Evolutionary conservation across 2,888 invertebrate species (phyloP).

Genomic region (Caenorhabditis sulstoni): DNA sequence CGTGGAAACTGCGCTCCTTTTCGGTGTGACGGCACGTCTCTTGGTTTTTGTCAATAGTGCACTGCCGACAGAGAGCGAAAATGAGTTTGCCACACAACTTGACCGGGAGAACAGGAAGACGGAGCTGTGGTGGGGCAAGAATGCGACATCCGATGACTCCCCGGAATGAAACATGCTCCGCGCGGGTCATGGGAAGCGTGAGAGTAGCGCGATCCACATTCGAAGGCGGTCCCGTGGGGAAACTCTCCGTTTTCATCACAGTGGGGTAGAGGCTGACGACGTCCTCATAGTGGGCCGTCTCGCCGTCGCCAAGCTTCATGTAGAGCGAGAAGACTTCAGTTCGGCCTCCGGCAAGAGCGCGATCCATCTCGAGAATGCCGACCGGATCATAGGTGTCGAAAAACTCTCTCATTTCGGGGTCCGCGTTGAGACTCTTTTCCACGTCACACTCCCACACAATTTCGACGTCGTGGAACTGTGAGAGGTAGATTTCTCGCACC

Average conservation of each 20-base stretch:
- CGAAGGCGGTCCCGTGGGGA: too few species aligned
- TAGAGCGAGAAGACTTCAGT: slow-evolving; percentile 14
- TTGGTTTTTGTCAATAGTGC: background rate
- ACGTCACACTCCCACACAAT: slow-evolving; percentile 19
- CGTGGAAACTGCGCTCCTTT: background rate
- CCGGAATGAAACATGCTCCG: background rate
- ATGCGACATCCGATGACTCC: slow-evolving; percentile 4
- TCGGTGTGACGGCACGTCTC: background rate
- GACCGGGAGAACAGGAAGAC: too few species aligned
- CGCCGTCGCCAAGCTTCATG: background rate
- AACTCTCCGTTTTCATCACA: too few species aligned
- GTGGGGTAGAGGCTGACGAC: background rate
- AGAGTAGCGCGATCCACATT: background rate
- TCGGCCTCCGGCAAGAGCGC: slow-evolving; percentile 14
- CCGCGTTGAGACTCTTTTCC: background rate
- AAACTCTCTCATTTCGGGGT: slow-evolving; percentile 13
- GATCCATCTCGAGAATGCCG: too few species aligned
- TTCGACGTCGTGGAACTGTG: background rate
- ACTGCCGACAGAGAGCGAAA: background rate
- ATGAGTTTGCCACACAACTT: too few species aligned
- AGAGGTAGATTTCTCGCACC: background rate
- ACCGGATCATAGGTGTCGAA: slow-evolving; percentile 10
- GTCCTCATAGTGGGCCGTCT: background rate
- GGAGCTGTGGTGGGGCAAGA: background rate
- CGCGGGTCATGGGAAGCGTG: background rate